Base-by-base conservation (phyloP, 2,888 invertebrate species). In the Amphimallon solstitiale region DNA sequence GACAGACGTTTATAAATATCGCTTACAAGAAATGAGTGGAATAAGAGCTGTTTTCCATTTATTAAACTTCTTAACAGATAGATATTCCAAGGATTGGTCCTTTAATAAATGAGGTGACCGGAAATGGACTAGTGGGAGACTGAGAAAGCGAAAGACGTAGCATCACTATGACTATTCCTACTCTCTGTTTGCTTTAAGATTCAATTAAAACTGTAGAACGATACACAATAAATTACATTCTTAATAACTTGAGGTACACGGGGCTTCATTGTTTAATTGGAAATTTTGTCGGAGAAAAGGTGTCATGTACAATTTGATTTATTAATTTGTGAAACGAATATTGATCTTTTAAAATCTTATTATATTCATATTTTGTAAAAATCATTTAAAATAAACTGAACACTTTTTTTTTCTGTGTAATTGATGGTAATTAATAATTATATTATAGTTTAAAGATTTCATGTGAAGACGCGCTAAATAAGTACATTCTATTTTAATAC, bases 1-100 rank as follows among this genome's bases (percentile, higher is more conserved):
- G 77, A 75, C 76, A 76, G 77, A 76, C 77, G 70, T 76, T 77
- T 76, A 77, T 77, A 77, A 77, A 77, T 76, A 77, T 76, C 73
- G 74, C 70, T 72, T 72, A 71, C 73, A 71, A 73, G 75, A 72
- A 76, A 75, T 73, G 71, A 73, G 70, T 71, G 73, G 74, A 75
- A 75, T 76, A 76, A 75, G 74, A 74, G 74, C 71, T 72, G 71
- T 71, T 75, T 73, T 74, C 73, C 74, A 75, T 75, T 75, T 75
- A 76, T 76, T 76, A 71, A 65, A 68, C 65, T 71, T 71, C 70
- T 72, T 70, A 46, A 35, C 59, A 35, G 54, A 54, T 54, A 38
- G 54, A 54, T 54, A 40, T 54, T n/a, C 23, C 14, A 52, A 40
- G 40, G 40, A 37, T 54, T 38, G 54, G 29, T 54, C 38, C 17